A percentile compares a stretch with the other conserved stretches of the same genome.
Conservation (phyloP, 92 coral and sea anemone genomes). For the Meandrina meandrites region DNA sequence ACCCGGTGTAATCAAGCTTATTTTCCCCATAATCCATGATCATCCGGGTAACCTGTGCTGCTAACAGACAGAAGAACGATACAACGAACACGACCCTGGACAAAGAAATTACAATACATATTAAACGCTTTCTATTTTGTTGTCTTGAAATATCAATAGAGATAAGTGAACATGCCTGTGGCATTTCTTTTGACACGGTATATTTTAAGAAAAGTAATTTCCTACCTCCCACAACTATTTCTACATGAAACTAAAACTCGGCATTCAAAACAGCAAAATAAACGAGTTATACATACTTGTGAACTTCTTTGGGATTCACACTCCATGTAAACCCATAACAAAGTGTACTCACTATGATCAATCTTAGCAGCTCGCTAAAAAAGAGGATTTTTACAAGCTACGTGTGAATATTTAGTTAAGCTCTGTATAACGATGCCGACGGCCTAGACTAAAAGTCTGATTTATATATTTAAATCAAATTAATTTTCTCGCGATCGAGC, state of each 20-base stretch:
- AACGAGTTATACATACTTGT: slow-evolving; percentile 60
- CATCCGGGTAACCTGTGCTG: slow-evolving; percentile 71
- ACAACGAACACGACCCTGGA: slow-evolving; percentile 57
- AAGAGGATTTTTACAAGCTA: neutral
- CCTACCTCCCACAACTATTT: neutral
- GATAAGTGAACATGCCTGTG: neutral
- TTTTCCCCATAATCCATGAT: slow-evolving; percentile 68
- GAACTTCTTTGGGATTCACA: slow-evolving; percentile 67
- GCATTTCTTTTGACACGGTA: neutral
- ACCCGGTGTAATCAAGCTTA: slow-evolving; percentile 60
- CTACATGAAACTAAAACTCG: neutral
- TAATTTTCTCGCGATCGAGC: no score
- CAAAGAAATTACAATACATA: neutral
- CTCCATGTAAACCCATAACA: slow-evolving; percentile 69
- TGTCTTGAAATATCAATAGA: neutral
- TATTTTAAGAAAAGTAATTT: neutral
- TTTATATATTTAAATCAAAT: no score
- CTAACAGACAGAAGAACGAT: slow-evolving; percentile 46
- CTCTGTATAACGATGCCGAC: no score
- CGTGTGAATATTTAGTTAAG: neutral
- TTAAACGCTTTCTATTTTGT: neutral
- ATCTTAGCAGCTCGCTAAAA: slow-evolving; percentile 62
- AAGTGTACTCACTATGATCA: slow-evolving; percentile 59
- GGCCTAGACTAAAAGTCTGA: no score
- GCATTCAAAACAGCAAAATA: neutral